A percentile compares a stretch with the other conserved stretches of the same genome.
Evolutionary conservation across 2,113 vertebrate genomes (phyloP).

Genomic region (Plestiodon gilberti): DNA sequence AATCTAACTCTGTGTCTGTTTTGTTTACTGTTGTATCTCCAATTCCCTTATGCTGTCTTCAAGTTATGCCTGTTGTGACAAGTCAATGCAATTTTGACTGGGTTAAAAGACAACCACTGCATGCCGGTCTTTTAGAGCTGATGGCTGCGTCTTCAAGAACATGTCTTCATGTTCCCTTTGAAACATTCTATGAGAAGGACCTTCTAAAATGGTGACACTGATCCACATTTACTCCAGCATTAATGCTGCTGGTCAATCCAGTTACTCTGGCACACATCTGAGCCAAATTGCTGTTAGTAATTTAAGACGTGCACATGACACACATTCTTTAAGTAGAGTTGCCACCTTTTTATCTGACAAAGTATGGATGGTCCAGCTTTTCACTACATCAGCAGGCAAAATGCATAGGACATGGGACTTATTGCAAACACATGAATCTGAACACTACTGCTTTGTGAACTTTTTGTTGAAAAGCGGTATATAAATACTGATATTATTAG

Average conservation of each 20-base stretch:
- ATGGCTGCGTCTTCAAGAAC: constrained; percentile 1
- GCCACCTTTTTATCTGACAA: neutral
- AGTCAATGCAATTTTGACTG: neutral
- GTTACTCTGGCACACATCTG: neutral
- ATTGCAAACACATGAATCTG: neutral
- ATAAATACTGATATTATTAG: too few relatives aligned
- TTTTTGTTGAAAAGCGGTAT: too few relatives aligned
- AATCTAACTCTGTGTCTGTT: neutral
- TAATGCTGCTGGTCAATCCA: neutral
- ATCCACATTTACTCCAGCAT: neutral
- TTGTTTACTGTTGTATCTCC: neutral
- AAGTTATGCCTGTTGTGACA: accelerated
- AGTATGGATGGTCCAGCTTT: neutral
- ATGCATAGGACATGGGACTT: neutral
- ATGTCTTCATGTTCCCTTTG: neutral
- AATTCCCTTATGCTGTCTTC: neutral
- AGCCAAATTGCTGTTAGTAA: neutral
- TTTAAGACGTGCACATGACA: neutral
- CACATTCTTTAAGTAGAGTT: neutral
- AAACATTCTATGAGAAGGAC: neutral
- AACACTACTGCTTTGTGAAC: too few relatives aligned
- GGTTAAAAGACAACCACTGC: accelerated
- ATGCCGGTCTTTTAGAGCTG: accelerated
- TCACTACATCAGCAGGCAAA: neutral
- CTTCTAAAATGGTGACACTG: accelerated